Base-by-base conservation (phyloP, 2,797 vertebrate genomes). In the Ctenopoma kingsleyae region DNA sequence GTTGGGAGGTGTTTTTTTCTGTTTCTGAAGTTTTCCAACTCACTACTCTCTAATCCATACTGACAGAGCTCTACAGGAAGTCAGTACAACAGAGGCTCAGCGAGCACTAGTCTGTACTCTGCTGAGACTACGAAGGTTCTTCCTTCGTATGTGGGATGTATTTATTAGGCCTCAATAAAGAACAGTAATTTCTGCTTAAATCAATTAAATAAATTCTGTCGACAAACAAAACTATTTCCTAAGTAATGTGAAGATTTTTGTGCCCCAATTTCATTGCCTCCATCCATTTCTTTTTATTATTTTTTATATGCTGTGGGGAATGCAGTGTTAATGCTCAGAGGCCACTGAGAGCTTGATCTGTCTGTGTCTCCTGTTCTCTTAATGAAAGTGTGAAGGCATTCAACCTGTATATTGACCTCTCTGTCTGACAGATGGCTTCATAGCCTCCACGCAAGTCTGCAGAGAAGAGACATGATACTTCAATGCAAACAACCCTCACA, bases 401-500 rank as follows among this genome's bases (percentile, higher is more conserved):
- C 68, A 52, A 58, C 54, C 74, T 77, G 46, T 50, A 20, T 78
- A 76, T 68, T 81, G 78, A 86, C 79, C 80, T 79, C 69, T 68
- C 50, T 67, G 70, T 78, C 64, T 71, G 52, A 55, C 71, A 80
- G 79, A 84, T 86, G 82, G 71, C 82, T 71, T 81, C 59, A 78
- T 69, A 78, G 74, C 53, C 44, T 60, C 32, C 32, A 40, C 51
- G 54, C 9, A n/a, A 47, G 46, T 68, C 77, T 74, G 74, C 52
- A 7, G 68, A 67, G 74, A 76, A 46, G 50, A 79, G 59, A 74
- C 74, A 83, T 56, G 68, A 76, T 69, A 80, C 83, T 76, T 84
- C 76, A 74, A 88, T 89, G 89, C 89, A 91, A 93, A 92, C 89
- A 92, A 78, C 52, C 19, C 78, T 86, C 76, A 76, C 88, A 82